Evolutionary conservation across 2,113 vertebrate species (phyloP), one percentile per base, ranked within the genome.

Genomic region (Struthio camelus): DNA sequence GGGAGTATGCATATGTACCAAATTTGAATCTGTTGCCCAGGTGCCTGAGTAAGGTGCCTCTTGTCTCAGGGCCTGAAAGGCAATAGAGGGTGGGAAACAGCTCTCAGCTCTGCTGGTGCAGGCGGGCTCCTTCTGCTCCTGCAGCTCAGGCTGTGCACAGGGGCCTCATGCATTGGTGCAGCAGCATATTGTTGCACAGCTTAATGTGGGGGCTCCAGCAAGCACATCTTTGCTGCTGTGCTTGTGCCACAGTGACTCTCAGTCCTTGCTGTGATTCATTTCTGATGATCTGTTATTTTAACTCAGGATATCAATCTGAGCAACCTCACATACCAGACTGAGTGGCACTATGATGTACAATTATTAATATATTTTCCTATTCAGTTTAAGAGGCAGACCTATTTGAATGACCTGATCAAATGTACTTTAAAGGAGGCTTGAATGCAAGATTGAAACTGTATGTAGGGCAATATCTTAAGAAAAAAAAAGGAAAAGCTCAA

Each of bases 341-440:
- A 93, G 66, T 2, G 11, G 4, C 53, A 22, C 14, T 73, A 5
- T 34, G 48, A 80, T 51, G 18, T 20, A 14, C 27, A 61, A 77
- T 10, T 44, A 36, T 78, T 81, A 80, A 73, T 80, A 27, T 36
- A 80, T 73, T 73, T 77, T 91, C 27, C 28, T 86, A 30, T 80
- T 90, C 78, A 32, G 4, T 78, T 92, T 80, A 64, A 87, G 65
- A 77, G 50, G 10, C 54, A 93, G 61, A 85, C 56, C 46, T 88
- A 6, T 87, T 86, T 86, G 93, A 88, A 58, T 4, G 19, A 42
- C 56, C 30, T 88, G 64, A 92, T 86, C 54, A 92, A 95, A 92
- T 59, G 61, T 16, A 23, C 73, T 78, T 86, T 54, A 73, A 82
- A 91, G 19, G 17, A 85, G 58, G 10, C 48, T 65, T 67, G 75